A percentile compares a stretch with the other conserved stretches of the same genome.
These are phyloP conservation scores for Chalcosyrphus nemorum DNA, from an alignment of 2,888 invertebrate genomes.

Conservation along the genomic window DNA sequence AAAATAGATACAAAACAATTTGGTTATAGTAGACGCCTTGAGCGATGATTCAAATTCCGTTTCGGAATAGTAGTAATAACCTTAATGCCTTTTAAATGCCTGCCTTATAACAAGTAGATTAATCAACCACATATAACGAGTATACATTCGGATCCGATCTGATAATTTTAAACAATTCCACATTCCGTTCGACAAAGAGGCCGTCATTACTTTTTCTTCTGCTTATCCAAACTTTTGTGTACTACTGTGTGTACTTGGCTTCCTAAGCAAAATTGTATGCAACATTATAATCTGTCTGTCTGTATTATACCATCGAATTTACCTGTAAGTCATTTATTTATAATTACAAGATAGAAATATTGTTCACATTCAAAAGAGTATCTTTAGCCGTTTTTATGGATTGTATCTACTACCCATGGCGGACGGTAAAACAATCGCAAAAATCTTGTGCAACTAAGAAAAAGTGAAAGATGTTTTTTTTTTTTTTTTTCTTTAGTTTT, in stretches of 20 bases:
- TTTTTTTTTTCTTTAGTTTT: constrained; percentile 6
- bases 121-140: constrained; percentile 36
- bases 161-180: constrained; percentile 46
- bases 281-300: constrained; percentile 37
- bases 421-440: constrained; percentile 55
- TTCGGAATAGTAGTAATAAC: constrained; percentile 5
- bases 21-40: background rate
- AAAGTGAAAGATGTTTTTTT: constrained; percentile 65
- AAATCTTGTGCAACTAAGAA: constrained; percentile 64
- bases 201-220: background rate
- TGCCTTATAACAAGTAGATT: background rate
- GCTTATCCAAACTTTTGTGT: background rate
- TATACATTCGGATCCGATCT: constrained; percentile 46
- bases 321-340: constrained; percentile 49
- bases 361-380: constrained; percentile 13
- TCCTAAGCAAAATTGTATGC: background rate
- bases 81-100: constrained; percentile 25
- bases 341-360: constrained; percentile 34
- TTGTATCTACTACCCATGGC: background rate
- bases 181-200: constrained; percentile 38
- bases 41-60: background rate
- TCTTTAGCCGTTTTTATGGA: background rate
- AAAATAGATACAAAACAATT: too few species aligned
- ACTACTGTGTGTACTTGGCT: background rate
- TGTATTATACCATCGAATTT: constrained; percentile 33